These are phyloP conservation scores for Manacus vitellinus DNA, from an alignment of 2,113 vertebrate species.

Conservation along the genomic window DNA sequence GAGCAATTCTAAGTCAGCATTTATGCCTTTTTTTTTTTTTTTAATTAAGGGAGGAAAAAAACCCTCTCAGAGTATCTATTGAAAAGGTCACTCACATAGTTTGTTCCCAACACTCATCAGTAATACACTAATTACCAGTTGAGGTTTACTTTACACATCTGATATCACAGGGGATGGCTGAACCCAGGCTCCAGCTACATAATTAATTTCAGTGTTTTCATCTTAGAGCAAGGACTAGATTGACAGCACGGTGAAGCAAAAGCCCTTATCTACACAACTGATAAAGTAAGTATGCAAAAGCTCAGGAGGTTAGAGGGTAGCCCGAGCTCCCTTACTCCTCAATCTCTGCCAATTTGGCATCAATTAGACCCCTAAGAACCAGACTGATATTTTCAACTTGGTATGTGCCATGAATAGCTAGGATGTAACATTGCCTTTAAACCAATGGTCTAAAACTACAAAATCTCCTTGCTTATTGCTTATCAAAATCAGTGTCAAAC, in stretches of 20 bases:
- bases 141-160: not conserved
- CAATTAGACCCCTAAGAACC: not conserved
- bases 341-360: conserved; percentile 16
- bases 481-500: not conserved
- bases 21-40: not conserved
- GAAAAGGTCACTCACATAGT: not conserved
- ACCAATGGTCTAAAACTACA: not conserved
- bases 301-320: not conserved
- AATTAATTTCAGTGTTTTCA: conserved; percentile 18
- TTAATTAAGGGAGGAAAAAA: not conserved
- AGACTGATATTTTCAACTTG: not conserved
- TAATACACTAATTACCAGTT: not conserved
- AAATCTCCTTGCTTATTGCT: not conserved
- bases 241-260: not conserved
- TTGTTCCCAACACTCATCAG: not conserved
- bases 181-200: not conserved
- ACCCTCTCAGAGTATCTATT: not conserved
- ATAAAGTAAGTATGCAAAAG: conserved; percentile 34
- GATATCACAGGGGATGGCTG: not conserved
- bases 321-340: not conserved
- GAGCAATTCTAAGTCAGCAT: not conserved
- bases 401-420: not conserved
- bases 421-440: not conserved
- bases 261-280: conserved; percentile 19
- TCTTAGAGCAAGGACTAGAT: not conserved